A percentile compares a stretch with the other conserved stretches of the same genome.
phyloP scores from a whole-genome alignment of 1,140 invertebrate genomes.

The Drosophila parabipectinata region DNA sequence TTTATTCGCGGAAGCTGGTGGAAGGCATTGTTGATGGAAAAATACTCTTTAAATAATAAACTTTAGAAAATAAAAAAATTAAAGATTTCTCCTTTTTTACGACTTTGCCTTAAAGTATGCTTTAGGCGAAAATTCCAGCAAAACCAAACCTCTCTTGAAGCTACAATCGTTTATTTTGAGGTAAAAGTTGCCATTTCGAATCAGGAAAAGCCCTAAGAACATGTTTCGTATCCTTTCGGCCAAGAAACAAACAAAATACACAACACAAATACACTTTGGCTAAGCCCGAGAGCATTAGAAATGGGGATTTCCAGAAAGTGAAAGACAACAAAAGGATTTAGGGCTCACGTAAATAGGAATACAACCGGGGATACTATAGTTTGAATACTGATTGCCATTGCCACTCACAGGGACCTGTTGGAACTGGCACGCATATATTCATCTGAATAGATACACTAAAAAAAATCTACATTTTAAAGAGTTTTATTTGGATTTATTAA shows the following conservation, averaged over 20 bases:
- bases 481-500: no score
- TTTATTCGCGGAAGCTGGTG: no score
- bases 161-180: background rate
- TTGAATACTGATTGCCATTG: constrained; percentile 32
- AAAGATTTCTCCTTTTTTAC: background rate
- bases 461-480: no score
- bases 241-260: constrained; percentile 33
- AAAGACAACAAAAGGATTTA: constrained; percentile 51
- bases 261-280: constrained; percentile 48
- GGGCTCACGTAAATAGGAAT: constrained; percentile 15
- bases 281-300: constrained; percentile 53
- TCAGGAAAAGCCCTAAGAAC: constrained; percentile 4
- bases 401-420: constrained; percentile 52
- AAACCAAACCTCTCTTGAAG: background rate
- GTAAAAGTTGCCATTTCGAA: background rate
- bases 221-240: constrained; percentile 23
- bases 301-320: constrained; percentile 43
- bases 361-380: constrained; percentile 16
- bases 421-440: constrained; percentile 5
- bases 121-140: background rate
- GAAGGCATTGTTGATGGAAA: background rate
- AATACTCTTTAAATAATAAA: constrained; percentile 15
- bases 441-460: background rate
- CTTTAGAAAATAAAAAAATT: background rate
- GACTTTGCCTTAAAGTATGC: background rate